Base-by-base conservation (phyloP, 1,140 invertebrate genomes). In the Aricia agestis region DNA sequence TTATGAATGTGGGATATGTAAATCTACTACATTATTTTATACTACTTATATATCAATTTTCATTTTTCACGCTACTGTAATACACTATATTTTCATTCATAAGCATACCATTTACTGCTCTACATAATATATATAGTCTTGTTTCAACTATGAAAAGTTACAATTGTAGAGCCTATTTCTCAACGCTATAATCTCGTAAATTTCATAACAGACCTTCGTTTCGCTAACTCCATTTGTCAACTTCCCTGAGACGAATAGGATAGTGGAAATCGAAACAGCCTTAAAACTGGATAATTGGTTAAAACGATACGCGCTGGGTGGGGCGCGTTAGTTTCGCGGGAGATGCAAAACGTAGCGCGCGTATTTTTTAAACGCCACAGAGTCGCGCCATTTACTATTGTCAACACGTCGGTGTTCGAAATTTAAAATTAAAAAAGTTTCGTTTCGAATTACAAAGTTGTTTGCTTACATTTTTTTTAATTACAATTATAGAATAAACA, bases 221-320 rank as follows among this genome's bases (percentile, higher is more conserved):
- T 32, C 66, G 32, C 58, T 19, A 17, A 19, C 18, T 63, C 36
- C 41, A 45, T 67, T 19, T 67, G 66, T 45, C 66, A 67, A 67
- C 32, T 42, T 67, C 59, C 59, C 59, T 18, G 11, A 63, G 66
- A n/a, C 10, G 36, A 67, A 67, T 42, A 67, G 32, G 41, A 67
- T 67, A 61, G 45, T 67, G 17, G 66, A 66, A 66, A 71, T 52
- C 10, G 59, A 72, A 15, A 25, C 74, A 86, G 74, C 82, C 83
- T 83, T 78, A 81, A 76, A 76, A 80, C 76, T 69, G 82, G 74
- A 80, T 81, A 83, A 84, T 83, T 82, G 79, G 69, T 73, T 78
- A 74, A 82, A 82, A 84, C 79, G 81, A 83, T 80, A 83, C 45
- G 36, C 32, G 61, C 74, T 76, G 81, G 79, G 83, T 81, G 82